Conservation (phyloP, 2,113 vertebrate genomes). For the Pipra filicauda region DNA sequence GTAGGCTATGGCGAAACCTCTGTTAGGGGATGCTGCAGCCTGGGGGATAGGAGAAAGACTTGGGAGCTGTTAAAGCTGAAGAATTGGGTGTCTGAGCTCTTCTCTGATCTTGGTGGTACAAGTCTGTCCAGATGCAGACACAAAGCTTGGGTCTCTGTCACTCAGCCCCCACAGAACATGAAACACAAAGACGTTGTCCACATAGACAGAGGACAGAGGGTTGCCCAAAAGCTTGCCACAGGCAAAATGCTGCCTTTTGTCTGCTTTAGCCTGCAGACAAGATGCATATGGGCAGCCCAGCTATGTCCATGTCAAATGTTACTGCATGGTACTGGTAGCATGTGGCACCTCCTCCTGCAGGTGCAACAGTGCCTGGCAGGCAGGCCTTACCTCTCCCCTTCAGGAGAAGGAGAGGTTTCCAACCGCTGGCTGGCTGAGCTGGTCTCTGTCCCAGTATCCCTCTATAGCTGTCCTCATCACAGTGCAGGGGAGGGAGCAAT, state of each 20-base stretch:
- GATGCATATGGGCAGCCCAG: neutral
- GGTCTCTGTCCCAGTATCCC: neutral
- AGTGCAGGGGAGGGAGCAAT: neutral
- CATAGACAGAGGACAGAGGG: fast-evolving
- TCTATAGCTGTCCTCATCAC: neutral
- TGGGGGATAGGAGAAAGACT: neutral
- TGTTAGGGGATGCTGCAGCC: neutral
- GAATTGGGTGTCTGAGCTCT: neutral
- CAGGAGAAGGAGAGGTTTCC: neutral
- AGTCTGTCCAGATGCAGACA: fast-evolving
- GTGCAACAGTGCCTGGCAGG: neutral
- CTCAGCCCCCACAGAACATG: fast-evolving
- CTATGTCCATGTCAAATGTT: fast-evolving
- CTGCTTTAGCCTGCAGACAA: neutral
- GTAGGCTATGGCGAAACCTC: neutral
- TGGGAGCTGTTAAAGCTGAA: neutral
- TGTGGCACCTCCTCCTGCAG: neutral
- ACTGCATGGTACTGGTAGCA: fast-evolving
- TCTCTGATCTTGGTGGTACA: neutral
- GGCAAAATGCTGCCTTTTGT: neutral
- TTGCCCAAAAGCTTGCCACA: neutral
- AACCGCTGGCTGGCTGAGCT: neutral
- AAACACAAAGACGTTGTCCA: neutral
- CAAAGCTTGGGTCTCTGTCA: neutral
- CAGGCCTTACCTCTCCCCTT: neutral